These are phyloP conservation scores for Ptilonorhynchus violaceus DNA, from an alignment of 2,113 vertebrate genomes.

Conservation along the genomic window DNA sequence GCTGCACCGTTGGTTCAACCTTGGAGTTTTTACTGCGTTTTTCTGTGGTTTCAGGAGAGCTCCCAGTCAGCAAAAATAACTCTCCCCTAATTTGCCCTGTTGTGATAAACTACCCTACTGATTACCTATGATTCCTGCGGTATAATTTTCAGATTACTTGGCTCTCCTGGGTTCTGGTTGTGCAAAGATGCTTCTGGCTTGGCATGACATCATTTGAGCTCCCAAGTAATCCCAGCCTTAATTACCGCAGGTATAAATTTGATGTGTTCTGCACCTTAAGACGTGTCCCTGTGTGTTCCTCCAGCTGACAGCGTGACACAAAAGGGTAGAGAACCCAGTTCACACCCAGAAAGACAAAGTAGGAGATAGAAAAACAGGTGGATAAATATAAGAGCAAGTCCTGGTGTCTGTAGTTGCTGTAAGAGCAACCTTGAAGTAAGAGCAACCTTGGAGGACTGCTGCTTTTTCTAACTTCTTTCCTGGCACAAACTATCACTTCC, in stretches of 20 bases:
- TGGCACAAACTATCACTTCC: not conserved
- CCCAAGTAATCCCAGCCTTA: not conserved
- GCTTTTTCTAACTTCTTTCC: not conserved
- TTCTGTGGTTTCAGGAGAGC: not conserved
- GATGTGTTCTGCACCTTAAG: not conserved
- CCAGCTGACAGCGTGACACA: not conserved
- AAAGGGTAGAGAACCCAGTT: not conserved
- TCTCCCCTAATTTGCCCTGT: not conserved
- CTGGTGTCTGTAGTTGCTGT: not conserved
- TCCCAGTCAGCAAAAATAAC: conserved; percentile 2
- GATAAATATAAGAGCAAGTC: not conserved
- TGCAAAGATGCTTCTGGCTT: conserved; percentile 33
- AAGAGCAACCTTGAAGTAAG: not conserved
- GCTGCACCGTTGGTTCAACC: not conserved
- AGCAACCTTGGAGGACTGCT: not conserved
- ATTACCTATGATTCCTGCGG: conserved; percentile 37
- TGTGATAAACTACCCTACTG: conserved; percentile 38
- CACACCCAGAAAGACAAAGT: not conserved
- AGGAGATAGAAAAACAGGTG: not conserved
- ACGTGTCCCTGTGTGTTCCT: not conserved
- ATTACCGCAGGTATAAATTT: not conserved
- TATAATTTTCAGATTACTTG: conserved; percentile 40
- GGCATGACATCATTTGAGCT: conserved; percentile 29
- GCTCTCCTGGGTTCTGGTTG: conserved; percentile 26
- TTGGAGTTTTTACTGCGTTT: not conserved